A percentile compares a stretch with the other conserved stretches of the same genome.
Evolutionary conservation across 2,113 vertebrate genomes (phyloP).

Genomic region (Poecilia latipinna): DNA sequence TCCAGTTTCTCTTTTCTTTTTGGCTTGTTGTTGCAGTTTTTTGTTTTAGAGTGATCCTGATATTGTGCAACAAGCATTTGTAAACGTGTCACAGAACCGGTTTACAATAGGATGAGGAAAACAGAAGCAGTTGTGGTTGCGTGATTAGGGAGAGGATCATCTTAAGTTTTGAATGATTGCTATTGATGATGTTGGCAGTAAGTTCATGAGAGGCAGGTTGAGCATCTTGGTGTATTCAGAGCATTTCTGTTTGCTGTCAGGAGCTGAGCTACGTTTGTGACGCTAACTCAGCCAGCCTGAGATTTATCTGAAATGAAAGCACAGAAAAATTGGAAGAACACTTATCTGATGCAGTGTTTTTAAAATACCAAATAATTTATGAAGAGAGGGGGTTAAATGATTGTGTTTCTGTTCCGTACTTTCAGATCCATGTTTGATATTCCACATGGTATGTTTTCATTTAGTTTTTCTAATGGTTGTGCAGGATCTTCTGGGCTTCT

Average conservation of each 20-base stretch:
- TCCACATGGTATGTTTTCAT: neutral
- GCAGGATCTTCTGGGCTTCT: neutral
- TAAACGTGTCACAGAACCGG: neutral
- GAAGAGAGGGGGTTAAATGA: neutral
- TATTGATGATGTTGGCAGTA: neutral
- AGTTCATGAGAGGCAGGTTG: neutral
- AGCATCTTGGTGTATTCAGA: neutral
- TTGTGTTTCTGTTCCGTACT: neutral
- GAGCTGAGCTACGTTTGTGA: neutral
- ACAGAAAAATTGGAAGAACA: neutral
- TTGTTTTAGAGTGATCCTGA: neutral
- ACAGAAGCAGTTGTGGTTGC: neutral
- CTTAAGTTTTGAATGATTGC: neutral
- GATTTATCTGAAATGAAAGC: neutral
- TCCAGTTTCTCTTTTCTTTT: conserved; percentile 23
- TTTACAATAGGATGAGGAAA: neutral
- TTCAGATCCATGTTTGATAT: neutral
- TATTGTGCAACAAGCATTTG: neutral
- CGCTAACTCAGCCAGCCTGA: neutral
- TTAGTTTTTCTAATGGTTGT: neutral
- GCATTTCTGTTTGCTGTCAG: neutral
- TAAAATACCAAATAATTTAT: neutral
- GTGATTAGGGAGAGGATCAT: neutral
- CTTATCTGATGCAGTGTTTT: neutral
- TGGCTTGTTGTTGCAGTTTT: neutral